phyloP scores from a whole-genome alignment of 64 coral and sea anemone genomes.

The Montipora efflorescens region DNA sequence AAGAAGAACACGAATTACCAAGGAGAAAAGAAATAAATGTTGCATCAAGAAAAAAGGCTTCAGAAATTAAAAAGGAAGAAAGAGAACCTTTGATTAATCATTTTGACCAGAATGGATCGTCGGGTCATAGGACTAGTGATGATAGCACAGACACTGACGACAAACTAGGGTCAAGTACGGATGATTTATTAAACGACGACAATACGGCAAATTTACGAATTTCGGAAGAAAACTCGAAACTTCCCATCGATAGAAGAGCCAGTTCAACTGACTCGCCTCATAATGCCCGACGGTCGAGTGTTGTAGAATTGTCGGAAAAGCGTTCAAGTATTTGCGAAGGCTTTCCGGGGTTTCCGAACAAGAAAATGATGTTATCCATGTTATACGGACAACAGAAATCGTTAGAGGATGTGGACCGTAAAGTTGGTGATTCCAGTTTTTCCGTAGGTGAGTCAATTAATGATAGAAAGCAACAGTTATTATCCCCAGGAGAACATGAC shows the following conservation, averaged over 20 bases:
- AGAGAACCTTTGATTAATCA: slow-evolving; percentile 65
- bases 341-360: slow-evolving; percentile 80
- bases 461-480: slow-evolving; percentile 48
- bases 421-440: slow-evolving; percentile 32
- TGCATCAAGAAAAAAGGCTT: slow-evolving; percentile 23
- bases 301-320: slow-evolving; percentile 41
- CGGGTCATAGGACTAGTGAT: slow-evolving; percentile 57
- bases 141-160: slow-evolving; percentile 39
- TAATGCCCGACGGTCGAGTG: slow-evolving; percentile 36
- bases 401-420: slow-evolving; percentile 70
- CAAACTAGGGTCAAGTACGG: slow-evolving; percentile 35
- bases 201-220: slow-evolving; percentile 44
- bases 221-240: slow-evolving; percentile 32
- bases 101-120: slow-evolving; percentile 64
- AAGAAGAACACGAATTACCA: background rate
- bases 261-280: background rate
- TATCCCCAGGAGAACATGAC: slow-evolving; percentile 32
- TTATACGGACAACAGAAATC: slow-evolving; percentile 88
- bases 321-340: slow-evolving; percentile 82
- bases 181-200: slow-evolving; percentile 53
- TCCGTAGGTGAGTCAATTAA: slow-evolving; percentile 55
- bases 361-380: slow-evolving; percentile 96
- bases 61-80: slow-evolving; percentile 46
- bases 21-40: slow-evolving; percentile 3
- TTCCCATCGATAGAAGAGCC: slow-evolving; percentile 14